These are phyloP conservation scores for Hydrolagus colliei DNA, from an alignment of 2,797 vertebrate genomes.

Conservation along the genomic window DNA sequence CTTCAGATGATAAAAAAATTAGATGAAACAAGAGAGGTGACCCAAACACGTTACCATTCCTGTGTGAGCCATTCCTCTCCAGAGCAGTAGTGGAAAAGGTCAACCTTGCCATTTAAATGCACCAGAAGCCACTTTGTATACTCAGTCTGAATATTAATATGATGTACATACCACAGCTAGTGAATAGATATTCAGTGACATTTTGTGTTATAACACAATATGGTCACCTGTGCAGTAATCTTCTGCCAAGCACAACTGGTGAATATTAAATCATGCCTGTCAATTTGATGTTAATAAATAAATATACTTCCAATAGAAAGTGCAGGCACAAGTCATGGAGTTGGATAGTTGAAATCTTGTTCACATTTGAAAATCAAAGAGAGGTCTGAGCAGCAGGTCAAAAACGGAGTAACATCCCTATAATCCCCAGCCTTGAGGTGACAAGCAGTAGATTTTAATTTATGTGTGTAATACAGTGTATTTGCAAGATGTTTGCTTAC, in stretches of 20 bases:
- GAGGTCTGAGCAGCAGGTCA: background rate
- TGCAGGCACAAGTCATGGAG: background rate
- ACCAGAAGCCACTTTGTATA: background rate
- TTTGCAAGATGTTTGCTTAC: slow-evolving; percentile 39
- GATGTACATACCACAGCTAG: background rate
- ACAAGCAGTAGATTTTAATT: background rate
- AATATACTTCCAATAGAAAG: background rate
- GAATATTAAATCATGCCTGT: background rate
- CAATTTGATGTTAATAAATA: background rate
- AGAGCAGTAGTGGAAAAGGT: background rate
- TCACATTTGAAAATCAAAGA: background rate
- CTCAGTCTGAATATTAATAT: slow-evolving; percentile 1
- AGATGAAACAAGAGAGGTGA: background rate
- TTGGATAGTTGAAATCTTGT: background rate
- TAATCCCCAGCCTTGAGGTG: background rate
- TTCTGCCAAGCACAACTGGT: background rate
- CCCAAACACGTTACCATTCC: background rate
- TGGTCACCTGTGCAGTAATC: background rate
- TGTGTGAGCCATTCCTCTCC: background rate
- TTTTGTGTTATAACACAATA: background rate
- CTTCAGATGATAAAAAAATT: background rate
- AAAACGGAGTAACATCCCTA: background rate
- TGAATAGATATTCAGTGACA: no score
- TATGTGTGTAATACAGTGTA: background rate
- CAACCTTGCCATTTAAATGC: background rate